Evolutionary conservation across 1,140 invertebrate species (phyloP).

Genomic region (Hirudo medicinalis): DNA sequence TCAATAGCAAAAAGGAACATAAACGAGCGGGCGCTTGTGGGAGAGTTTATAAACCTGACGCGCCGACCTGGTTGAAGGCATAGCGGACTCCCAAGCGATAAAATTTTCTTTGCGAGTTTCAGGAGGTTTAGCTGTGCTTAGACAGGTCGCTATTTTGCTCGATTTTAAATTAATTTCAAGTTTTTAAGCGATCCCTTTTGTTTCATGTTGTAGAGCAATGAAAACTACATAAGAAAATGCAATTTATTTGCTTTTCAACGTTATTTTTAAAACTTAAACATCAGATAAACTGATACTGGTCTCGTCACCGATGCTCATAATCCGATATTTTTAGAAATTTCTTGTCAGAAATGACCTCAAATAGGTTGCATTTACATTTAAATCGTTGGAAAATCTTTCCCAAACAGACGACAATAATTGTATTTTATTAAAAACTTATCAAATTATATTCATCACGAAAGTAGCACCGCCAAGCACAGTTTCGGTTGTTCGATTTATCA

Average conservation of each 20-base stretch:
- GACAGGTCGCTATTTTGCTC: neutral
- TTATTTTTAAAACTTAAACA: neutral
- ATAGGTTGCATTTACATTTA: neutral
- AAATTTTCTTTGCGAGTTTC: constrained; percentile 1
- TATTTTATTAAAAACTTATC: too few species aligned
- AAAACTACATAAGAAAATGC: neutral
- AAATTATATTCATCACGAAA: too few species aligned
- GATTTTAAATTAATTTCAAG: neutral
- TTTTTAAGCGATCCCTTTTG: neutral
- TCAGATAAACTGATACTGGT: neutral
- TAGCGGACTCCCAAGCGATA: neutral
- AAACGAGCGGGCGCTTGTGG: neutral
- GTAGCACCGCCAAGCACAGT: too few species aligned
- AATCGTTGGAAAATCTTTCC: too few species aligned
- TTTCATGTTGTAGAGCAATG: neutral
- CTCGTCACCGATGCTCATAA: neutral
- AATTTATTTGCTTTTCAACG: neutral
- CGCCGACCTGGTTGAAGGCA: constrained; percentile 7
- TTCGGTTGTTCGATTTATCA: too few species aligned
- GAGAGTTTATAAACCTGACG: neutral
- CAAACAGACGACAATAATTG: too few species aligned
- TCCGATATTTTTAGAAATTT: neutral
- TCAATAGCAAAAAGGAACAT: neutral
- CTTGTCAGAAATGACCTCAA: neutral
- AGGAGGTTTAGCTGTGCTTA: neutral